Percentiles rank a stretch among this genome's conserved stretches.
These are phyloP conservation scores for Myrmophylax atrothorax DNA, from an alignment of 2,113 vertebrate species.

Conservation along the genomic window DNA sequence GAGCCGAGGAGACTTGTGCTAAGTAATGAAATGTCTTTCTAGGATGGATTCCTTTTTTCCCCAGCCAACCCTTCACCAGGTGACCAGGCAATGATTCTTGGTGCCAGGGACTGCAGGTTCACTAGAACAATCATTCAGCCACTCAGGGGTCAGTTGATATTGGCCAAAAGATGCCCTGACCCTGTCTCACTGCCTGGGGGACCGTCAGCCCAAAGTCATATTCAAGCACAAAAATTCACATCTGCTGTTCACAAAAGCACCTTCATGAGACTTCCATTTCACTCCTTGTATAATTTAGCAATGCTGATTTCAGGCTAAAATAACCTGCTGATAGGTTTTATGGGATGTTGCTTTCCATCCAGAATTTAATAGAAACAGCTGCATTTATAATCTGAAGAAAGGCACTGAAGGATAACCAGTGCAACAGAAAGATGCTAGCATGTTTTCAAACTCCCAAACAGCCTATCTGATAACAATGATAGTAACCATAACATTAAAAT, in stretches of 20 bases:
- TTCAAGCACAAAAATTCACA: neutral
- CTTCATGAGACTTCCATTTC: neutral
- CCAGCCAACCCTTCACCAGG: neutral
- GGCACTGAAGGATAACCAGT: conserved; percentile 40
- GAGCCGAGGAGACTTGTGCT: neutral
- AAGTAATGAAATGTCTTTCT: neutral
- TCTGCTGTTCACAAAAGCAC: neutral
- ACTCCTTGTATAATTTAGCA: conserved; percentile 3
- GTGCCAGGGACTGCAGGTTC: neutral
- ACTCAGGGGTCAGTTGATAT: neutral
- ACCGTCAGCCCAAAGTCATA: neutral
- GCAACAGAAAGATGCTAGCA: neutral
- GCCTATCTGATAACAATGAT: conserved; percentile 7
- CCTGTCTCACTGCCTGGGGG: neutral
- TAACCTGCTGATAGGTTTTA: conserved; percentile 22
- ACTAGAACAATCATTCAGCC: neutral
- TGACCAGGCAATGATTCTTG: neutral
- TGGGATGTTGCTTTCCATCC: neutral
- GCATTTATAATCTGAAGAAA: conserved; percentile 44
- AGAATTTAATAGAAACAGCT: conserved; percentile 32
- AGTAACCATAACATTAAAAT: conserved; percentile 51
- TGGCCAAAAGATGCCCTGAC: neutral
- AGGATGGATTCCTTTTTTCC: neutral
- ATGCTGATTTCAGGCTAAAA: conserved; percentile 12
- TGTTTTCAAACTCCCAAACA: conserved; percentile 39